A percentile compares a stretch with the other conserved stretches of the same genome.
Evolutionary conservation across 64 coral and sea anemone genomes (phyloP).

Genomic region (Hydrozoanthus tunicans): DNA sequence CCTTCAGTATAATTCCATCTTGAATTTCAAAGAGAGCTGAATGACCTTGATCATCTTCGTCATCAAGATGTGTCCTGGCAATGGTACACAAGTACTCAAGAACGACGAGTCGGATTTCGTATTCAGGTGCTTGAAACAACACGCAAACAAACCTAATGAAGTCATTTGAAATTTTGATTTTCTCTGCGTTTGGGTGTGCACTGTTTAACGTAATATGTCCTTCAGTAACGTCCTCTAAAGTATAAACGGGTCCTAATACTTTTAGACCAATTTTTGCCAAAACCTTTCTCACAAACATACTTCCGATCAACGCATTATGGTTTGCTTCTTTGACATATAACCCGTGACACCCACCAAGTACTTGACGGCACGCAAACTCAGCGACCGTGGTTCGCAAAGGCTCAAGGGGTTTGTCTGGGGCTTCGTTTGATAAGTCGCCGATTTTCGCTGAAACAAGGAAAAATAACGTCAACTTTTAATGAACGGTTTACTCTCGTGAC

Average conservation of each 20-base stretch:
- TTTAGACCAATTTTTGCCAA: conserved; percentile 23
- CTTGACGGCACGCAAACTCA: conserved; percentile 16
- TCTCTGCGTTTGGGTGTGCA: neutral
- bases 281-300: conserved; percentile 13
- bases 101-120: conserved; percentile 33
- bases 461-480: neutral
- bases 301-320: neutral
- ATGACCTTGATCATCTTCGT: neutral
- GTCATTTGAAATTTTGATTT: neutral
- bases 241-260: neutral
- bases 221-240: neutral
- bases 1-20: conserved; percentile 23
- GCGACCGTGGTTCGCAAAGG: conserved; percentile 8
- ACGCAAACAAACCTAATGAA: neutral
- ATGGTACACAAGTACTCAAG: conserved; percentile 24
- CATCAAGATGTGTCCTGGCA: neutral
- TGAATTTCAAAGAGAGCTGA: neutral
- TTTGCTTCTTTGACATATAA: neutral
- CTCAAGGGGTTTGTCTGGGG: neutral
- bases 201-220: neutral
- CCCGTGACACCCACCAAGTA: neutral
- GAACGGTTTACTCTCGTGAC: neutral
- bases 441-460: neutral
- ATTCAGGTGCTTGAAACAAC: conserved; percentile 31
- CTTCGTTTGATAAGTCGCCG: conserved; percentile 9